These are phyloP conservation scores for Nemoura dubitans DNA, from an alignment of 2,888 invertebrate genomes.

Conservation along the genomic window DNA sequence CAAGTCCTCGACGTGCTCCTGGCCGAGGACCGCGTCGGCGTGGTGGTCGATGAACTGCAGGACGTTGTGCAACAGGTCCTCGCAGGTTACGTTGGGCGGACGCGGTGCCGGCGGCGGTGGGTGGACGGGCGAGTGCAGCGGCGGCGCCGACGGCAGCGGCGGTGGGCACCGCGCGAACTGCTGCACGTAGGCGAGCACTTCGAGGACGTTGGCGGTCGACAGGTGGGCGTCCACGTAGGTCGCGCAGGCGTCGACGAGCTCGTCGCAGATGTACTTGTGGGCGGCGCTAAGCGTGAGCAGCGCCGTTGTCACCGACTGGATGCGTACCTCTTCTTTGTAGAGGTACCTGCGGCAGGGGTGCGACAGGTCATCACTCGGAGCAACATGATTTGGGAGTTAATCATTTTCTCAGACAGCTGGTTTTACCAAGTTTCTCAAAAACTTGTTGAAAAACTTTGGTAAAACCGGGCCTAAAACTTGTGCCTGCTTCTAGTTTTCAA, in stretches of 20 bases:
- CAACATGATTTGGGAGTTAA: too few species aligned
- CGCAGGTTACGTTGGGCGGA: conserved; percentile 62
- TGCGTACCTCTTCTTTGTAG: conserved; percentile 69
- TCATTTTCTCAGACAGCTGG: too few species aligned
- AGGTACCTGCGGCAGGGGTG: conserved; percentile 64
- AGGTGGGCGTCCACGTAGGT: conserved; percentile 72
- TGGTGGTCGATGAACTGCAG: conserved; percentile 69
- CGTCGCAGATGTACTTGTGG: conserved; percentile 76
- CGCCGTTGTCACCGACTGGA: conserved; percentile 72
- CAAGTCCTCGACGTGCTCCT: conserved; percentile 70
- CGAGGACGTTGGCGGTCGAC: conserved; percentile 70
- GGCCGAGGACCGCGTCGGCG: conserved; percentile 65
- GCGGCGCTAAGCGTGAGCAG: conserved; percentile 77
- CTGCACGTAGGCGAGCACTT: conserved; percentile 65
- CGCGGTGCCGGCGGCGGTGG: conserved; percentile 56
- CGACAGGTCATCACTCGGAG: conserved; percentile 15
- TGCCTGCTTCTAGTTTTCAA: too few species aligned
- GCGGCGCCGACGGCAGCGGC: conserved; percentile 51
- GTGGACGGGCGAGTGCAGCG: conserved; percentile 55
- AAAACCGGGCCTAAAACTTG: too few species aligned
- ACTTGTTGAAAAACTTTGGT: too few species aligned
- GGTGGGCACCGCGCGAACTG: conserved; percentile 51
- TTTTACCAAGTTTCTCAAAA: too few species aligned
- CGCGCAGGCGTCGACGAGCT: conserved; percentile 74
- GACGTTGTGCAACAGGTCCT: conserved; percentile 73